Evolutionary conservation across 2,113 vertebrate species (phyloP).

Genomic region (Halcyon malimbica): DNA sequence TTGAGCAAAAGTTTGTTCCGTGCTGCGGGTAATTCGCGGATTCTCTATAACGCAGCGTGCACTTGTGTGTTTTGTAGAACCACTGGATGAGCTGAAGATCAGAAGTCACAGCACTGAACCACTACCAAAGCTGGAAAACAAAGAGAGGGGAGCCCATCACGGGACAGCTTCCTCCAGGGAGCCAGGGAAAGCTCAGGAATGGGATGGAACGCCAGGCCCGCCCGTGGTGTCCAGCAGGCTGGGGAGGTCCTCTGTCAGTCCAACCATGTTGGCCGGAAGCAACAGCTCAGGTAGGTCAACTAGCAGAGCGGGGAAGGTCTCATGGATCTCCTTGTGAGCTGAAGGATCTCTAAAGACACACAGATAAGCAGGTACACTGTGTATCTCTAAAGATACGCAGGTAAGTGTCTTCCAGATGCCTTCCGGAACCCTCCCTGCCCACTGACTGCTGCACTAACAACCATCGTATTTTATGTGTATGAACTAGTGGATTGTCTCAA

Average conservation of each 20-base stretch:
- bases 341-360: background rate
- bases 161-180: conserved; percentile 80
- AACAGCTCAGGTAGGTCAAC: conserved; percentile 83
- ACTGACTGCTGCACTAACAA: background rate
- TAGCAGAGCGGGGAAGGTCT: background rate
- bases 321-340: background rate
- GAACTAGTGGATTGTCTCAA: background rate
- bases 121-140: conserved; percentile 86
- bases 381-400: background rate
- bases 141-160: conserved; percentile 80
- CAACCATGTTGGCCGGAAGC: conserved; percentile 85
- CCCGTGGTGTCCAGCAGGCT: conserved; percentile 84
- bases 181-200: conserved; percentile 92
- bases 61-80: conserved; percentile 67
- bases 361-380: too few species aligned
- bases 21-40: background rate
- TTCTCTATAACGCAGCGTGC: background rate
- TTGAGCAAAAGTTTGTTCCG: background rate
- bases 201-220: conserved; percentile 85
- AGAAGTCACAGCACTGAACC: conserved; percentile 88
- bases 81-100: conserved; percentile 84
- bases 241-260: conserved; percentile 92
- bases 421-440: background rate
- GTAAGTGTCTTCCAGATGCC: background rate
- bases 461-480: background rate